A percentile compares a stretch with the other conserved stretches of the same genome.
Evolutionary conservation across 2,888 invertebrate species (phyloP).

Genomic region (Liposcelis brunnea): DNA sequence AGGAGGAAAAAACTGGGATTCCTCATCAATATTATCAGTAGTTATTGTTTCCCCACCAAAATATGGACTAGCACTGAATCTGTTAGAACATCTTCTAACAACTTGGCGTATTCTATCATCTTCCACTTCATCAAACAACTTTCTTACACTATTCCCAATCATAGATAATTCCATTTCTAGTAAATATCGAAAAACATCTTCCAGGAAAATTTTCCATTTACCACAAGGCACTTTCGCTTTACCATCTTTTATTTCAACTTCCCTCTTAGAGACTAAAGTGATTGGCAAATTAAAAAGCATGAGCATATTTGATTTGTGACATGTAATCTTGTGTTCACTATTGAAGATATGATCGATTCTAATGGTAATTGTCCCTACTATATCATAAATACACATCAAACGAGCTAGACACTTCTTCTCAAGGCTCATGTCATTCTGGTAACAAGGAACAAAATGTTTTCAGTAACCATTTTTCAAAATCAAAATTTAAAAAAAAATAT

Average conservation of each 20-base stretch:
- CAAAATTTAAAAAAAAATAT: too few species aligned
- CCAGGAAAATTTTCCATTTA: neutral
- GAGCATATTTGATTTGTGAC: neutral
- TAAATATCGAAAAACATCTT: neutral
- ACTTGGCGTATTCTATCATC: conserved; percentile 2
- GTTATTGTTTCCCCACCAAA: neutral
- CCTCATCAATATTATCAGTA: neutral
- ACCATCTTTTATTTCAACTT: neutral
- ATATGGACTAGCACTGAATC: neutral
- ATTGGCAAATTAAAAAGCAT: neutral
- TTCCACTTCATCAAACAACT: neutral
- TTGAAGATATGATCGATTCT: neutral
- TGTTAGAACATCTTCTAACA: neutral
- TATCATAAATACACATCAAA: too few species aligned
- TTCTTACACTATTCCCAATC: neutral
- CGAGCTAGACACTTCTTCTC: too few species aligned
- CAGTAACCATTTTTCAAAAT: too few species aligned
- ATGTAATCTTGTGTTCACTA: neutral
- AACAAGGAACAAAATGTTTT: too few species aligned
- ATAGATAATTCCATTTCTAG: neutral
- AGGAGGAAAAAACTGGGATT: conserved; percentile 3
- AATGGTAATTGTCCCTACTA: too few species aligned
- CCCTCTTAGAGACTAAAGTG: neutral
- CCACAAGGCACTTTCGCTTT: neutral
- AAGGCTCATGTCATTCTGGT: too few species aligned